Percentiles rank a stretch among this genome's conserved stretches.
Conservation (phyloP, 2,888 invertebrate genomes). For the Frankliniella intonsa region DNA sequence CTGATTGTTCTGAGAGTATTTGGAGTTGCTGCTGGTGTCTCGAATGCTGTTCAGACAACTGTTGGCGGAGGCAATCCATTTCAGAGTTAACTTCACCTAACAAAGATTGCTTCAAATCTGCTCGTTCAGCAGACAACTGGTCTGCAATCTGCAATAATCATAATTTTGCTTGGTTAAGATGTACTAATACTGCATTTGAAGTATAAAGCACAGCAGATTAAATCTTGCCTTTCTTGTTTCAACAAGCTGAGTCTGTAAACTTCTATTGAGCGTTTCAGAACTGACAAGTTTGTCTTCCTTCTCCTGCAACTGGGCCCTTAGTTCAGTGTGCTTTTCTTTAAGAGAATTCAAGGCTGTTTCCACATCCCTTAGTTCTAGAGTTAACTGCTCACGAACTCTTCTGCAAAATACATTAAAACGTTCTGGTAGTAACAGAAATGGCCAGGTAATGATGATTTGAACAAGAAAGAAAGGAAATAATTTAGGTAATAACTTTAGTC, state of each 20-base stretch:
- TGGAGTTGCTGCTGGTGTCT: constrained; percentile 1
- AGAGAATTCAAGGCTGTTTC: constrained; percentile 63
- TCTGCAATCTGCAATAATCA: constrained; percentile 47
- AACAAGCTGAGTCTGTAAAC: constrained; percentile 61
- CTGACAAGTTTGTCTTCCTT: constrained; percentile 59
- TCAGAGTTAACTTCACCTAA: constrained; percentile 45
- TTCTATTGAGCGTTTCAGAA: constrained; percentile 57
- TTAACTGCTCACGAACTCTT: constrained; percentile 70
- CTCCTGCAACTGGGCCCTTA: constrained; percentile 60
- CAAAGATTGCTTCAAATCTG: neutral
- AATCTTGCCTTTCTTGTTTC: constrained; percentile 58
- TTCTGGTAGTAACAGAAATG: neutral
- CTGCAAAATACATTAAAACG: constrained; percentile 46
- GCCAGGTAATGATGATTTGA: neutral
- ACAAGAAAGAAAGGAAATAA: neutral
- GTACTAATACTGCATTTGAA: no score
- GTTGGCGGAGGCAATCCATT: constrained; percentile 55
- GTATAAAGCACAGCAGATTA: neutral
- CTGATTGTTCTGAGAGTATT: neutral
- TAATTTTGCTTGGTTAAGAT: neutral
- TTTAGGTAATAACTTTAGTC: constrained; percentile 44
- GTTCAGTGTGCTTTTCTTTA: constrained; percentile 61
- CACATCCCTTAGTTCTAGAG: constrained; percentile 62
- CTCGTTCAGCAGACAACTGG: constrained; percentile 54
- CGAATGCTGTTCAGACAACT: neutral